Base-by-base conservation (phyloP, 2,888 invertebrate genomes). In the Sphecodes monilicornis region DNA sequence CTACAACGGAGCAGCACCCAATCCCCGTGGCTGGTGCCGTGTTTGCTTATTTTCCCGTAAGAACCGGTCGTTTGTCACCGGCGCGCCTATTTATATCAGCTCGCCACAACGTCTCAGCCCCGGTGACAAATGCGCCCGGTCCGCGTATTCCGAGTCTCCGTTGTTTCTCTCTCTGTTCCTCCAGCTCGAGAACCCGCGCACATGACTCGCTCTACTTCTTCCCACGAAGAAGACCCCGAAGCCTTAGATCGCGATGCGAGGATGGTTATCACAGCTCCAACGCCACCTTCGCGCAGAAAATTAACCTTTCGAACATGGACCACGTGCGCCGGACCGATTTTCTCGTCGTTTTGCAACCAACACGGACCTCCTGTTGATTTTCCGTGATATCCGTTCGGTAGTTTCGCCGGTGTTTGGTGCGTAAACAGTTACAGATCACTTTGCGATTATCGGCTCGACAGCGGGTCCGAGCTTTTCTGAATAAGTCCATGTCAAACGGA, bases 41-140 rank as follows among this genome's bases (percentile, higher is more conserved):
- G 92, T 92, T 92, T 93, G 92, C 91, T 93, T 93, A 93, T 93
- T 93, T 93, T 92, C 91, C 86, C 92, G 88, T 90, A 89, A 87
- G 90, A 91, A 90, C 89, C 87, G 91, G 91, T 92, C 93, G 93
- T 93, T 93, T 93, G 92, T 93, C 93, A 93, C 90, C 91, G 90
- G 82, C 86, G 90, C 85, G 86, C 91, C 93, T 93, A 93, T 93
- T 93, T 93, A 93, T 93, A 93, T 91, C 91, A 87, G 89, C 90
- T 88, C 86, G 90, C 88, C 88, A 64, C 85, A 87, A 88, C 87
- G 89, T 90, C 88, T 83, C 89, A 71, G 69, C 10, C 78, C 29
- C 89, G 90, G 91, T 93, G 93, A 93, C 93, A 93, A 93, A 93
- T 93, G 93, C 88, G 90, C 89, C 87, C 39, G 88, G 89, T 87